Conservation (phyloP, 2,797 vertebrate species). For the Syngnathus rostellatus region DNA sequence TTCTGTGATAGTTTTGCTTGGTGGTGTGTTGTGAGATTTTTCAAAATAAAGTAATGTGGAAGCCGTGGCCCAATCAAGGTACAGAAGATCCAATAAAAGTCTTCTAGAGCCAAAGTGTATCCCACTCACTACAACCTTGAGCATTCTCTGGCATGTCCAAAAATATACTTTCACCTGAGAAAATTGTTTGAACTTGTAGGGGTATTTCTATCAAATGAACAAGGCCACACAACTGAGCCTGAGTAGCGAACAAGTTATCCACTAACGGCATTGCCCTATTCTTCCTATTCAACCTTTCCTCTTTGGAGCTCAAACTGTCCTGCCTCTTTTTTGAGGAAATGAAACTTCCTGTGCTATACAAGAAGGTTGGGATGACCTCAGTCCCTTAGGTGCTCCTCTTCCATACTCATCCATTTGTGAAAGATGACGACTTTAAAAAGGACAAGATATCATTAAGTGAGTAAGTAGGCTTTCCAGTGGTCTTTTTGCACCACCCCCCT, state of each 20-base stretch:
- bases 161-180: too few relatives aligned
- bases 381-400: constrained; percentile 61
- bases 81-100: too few relatives aligned
- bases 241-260: constrained; percentile 20
- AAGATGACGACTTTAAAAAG: constrained; percentile 75
- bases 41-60: too few relatives aligned
- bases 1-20: too few relatives aligned
- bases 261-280: constrained; percentile 10
- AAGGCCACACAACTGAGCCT: neutral
- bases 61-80: too few relatives aligned
- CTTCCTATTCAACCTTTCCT: constrained; percentile 11
- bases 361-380: constrained; percentile 63
- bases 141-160: too few relatives aligned
- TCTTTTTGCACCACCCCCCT: constrained; percentile 57
- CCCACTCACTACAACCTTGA: too few relatives aligned
- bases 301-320: constrained; percentile 34
- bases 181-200: neutral
- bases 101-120: too few relatives aligned
- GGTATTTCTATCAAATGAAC: neutral
- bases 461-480: constrained; percentile 72
- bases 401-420: constrained; percentile 67
- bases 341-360: constrained; percentile 57
- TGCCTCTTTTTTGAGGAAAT: constrained; percentile 53
- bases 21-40: too few relatives aligned
- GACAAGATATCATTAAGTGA: constrained; percentile 73